phyloP scores from a whole-genome alignment of 2,888 invertebrate species.

The Chymomyza procnemis region DNA sequence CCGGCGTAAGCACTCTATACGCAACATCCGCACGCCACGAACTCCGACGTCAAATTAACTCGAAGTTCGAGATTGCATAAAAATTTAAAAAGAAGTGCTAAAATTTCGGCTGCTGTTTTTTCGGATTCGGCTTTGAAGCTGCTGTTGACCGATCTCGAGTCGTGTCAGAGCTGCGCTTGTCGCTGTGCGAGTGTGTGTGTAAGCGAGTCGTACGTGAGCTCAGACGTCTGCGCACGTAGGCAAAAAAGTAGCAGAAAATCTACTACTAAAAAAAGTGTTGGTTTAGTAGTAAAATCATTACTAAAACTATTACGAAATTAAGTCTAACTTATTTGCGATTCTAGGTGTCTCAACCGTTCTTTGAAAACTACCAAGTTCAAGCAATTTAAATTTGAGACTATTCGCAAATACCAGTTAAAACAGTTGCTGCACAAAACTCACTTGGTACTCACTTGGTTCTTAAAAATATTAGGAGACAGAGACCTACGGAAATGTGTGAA shows the following conservation, averaged over 20 bases:
- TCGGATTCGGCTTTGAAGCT: conserved; percentile 53
- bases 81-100: conserved; percentile 78
- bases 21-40: conserved; percentile 12
- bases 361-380: too few relatives aligned
- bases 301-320: neutral
- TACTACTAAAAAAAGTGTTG: conserved; percentile 30
- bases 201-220: neutral
- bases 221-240: conserved; percentile 31
- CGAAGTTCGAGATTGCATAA: conserved; percentile 74
- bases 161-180: conserved; percentile 49
- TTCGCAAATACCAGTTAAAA: too few relatives aligned
- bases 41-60: conserved; percentile 65
- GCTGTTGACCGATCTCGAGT: conserved; percentile 19
- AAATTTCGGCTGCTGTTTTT: conserved; percentile 55
- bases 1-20: conserved; percentile 14
- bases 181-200: conserved; percentile 17
- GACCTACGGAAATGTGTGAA: too few relatives aligned
- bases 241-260: conserved; percentile 47
- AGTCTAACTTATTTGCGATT: too few relatives aligned
- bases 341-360: too few relatives aligned
- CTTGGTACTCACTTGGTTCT: too few relatives aligned
- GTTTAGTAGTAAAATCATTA: neutral
- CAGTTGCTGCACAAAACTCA: too few relatives aligned
- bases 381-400: too few relatives aligned
- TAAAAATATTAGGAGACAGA: too few relatives aligned